Base-by-base conservation (phyloP, 2,888 invertebrate genomes). In the Bellardia bayeri region DNA sequence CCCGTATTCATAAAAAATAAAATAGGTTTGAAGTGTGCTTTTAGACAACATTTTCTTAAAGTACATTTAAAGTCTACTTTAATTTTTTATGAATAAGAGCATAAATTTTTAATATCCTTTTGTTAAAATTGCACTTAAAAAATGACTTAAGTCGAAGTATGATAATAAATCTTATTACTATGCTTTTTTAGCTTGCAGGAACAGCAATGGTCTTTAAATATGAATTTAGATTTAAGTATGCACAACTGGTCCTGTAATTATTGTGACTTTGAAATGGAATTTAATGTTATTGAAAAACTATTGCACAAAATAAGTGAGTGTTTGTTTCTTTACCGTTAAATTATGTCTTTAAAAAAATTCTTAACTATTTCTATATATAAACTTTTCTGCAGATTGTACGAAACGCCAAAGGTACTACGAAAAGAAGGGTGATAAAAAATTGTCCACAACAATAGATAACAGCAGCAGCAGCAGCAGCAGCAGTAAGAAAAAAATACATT, bases 231-330 rank as follows among this genome's bases (percentile, higher is more conserved):
- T 90, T 95, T 96, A 82, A 93, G 94, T 86, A 95, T 95, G 88
- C 94, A 95, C 4, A 95, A 96, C 2, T 98, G 97, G 96, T 94
- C 94, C 0, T 98, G 98, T 92, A 94, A 95, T 0, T 94, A 95
- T 78, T 98, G 98, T 92, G 94, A 95, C 11, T 81, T 94, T 95
- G 89, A 89, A 82, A 78, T 89, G 30, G 71, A 80, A 51, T 85
- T 88, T 64, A 84, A 87, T 69, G 82, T 86, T 3, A 94, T 97
- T 75, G 96, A 97, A 90, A 95, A 96, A 90, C 92, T 98, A 63
- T 95, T 96, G 90, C 98, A 98, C 92, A 95, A 95, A 82, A 76
- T 72, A 23, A 88, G 90, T 90, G 87, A 88, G 89, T 88, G 64
- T 6, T 37, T 14, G 33, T 13, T 37, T 14, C 16, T 13, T 16